Evolutionary conservation across 2,797 vertebrate genomes (phyloP), one percentile per base, ranked within the genome.

Genomic region (Streptopelia turtur): DNA sequence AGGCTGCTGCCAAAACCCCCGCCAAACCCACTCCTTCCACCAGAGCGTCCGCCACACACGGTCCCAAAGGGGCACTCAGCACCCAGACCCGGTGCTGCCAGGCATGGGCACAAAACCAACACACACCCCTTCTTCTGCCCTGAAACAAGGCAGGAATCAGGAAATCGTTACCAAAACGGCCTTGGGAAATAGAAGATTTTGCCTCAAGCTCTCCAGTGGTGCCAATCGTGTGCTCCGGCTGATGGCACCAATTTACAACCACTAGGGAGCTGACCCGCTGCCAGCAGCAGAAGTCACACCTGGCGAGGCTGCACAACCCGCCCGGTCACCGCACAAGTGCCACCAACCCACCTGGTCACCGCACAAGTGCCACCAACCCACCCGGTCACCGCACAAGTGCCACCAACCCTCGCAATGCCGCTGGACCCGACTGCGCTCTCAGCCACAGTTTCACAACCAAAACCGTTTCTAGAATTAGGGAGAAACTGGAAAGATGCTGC

Each of bases 41-140:
- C 55, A 7, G 11, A 12, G 15, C 0, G 3, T 13, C 65, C 64
- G n/a, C 31, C 56, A 8, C 2, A 3, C 6, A 3, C 1, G 0
- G 35, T n/a, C 45, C 31, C 52, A 23, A 50, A 85, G 27, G 31
- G 27, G 37, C 25, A 35, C 61, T 13, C 24, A 2, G 16, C 39
- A 5, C 64, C 35, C n/a, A 1, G 8, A 17, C n/a, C 2, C 15
- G 1, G 4, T 5, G 0, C 50, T 77, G 76, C 52, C 65, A 3
- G 9, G 25, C 18, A n/a, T 1, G 0, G 22, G 9, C 28, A 24
- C 7, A 1, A 31, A n/a, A 10, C 5, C 30, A 49, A 1, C 31
- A 8, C 47, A 27, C 69, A 16, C 7, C 31, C 35, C 7, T 11
- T 20, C 12, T 39, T 0, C 35, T 33, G 37, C 9, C 55, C 50